Evolutionary conservation across 2,888 invertebrate genomes (phyloP).

Genomic region (Melipona bicolor): DNA sequence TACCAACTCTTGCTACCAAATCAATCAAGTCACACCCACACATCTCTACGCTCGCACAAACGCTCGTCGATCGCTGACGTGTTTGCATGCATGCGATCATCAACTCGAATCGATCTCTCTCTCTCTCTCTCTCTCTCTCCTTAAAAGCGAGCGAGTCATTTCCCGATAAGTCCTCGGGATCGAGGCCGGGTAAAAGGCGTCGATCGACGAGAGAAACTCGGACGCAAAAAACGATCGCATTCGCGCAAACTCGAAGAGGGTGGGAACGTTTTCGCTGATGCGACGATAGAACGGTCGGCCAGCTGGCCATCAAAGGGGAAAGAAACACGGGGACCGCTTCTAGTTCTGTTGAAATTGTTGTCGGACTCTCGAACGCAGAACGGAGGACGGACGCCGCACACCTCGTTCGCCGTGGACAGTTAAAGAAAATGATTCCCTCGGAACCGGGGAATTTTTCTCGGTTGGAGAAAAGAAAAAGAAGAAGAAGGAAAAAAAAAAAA

Average conservation of each 20-base stretch:
- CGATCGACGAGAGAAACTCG: background rate
- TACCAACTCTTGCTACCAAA: background rate
- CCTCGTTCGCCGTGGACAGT: conserved; percentile 7
- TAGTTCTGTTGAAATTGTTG: conserved; percentile 13
- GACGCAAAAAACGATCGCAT: conserved; percentile 14
- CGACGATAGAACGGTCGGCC: conserved; percentile 20
- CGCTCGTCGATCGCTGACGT: conserved; percentile 46
- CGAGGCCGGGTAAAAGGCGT: conserved; percentile 28
- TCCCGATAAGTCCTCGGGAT: conserved; percentile 21
- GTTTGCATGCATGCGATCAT: conserved; percentile 59
- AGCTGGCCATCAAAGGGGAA: conserved; percentile 12
- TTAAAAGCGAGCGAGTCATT: conserved; percentile 11
- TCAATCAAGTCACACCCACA: background rate
- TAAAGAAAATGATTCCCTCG: conserved; percentile 43
- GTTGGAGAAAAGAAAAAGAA: background rate
- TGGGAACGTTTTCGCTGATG: conserved; percentile 38
- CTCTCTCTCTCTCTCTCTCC: background rate
- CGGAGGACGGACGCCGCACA: background rate
- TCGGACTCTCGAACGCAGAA: background rate
- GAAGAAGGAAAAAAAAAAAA: too few relatives aligned
- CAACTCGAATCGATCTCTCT: conserved; percentile 22
- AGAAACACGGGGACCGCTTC: conserved; percentile 11
- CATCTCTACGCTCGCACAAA: background rate
- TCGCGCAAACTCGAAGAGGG: background rate
- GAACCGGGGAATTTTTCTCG: conserved; percentile 13